phyloP scores from a whole-genome alignment of 2,113 vertebrate species.

The Aegypius monachus region DNA sequence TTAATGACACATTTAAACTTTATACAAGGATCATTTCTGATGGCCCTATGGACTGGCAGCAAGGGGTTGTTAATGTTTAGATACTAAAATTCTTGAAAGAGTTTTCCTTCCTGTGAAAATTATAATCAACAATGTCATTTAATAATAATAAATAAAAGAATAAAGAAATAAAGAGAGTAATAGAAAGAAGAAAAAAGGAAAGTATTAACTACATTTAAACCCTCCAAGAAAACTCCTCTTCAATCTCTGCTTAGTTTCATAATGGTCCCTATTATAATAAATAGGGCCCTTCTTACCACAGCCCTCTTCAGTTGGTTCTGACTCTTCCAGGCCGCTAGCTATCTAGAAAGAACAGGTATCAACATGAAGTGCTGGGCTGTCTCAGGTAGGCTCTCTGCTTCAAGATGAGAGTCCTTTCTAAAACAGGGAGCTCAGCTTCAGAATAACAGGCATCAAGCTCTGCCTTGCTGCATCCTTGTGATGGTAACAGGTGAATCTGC shows the following conservation, averaged over 20 bases:
- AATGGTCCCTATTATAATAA: not conserved
- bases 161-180: not conserved
- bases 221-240: not conserved
- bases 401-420: not conserved
- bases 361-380: not conserved
- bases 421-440: not conserved
- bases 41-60: not conserved
- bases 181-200: not conserved
- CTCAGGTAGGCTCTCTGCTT: not conserved
- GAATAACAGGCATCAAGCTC: not conserved
- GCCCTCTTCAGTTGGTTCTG: not conserved
- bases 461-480: not conserved
- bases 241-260: not conserved
- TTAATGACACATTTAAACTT: not conserved
- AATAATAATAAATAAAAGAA: not conserved
- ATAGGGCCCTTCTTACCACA: not conserved
- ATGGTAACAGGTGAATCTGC: not conserved
- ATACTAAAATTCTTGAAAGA: not conserved
- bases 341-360: not conserved
- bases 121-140: not conserved
- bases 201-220: not conserved
- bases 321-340: not conserved
- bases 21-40: not conserved
- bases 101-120: not conserved
- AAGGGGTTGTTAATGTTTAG: not conserved